A percentile compares a stretch with the other conserved stretches of the same genome.
Evolutionary conservation across 2,797 vertebrate species (phyloP).

Genomic region (Kryptopterus vitreolus): DNA sequence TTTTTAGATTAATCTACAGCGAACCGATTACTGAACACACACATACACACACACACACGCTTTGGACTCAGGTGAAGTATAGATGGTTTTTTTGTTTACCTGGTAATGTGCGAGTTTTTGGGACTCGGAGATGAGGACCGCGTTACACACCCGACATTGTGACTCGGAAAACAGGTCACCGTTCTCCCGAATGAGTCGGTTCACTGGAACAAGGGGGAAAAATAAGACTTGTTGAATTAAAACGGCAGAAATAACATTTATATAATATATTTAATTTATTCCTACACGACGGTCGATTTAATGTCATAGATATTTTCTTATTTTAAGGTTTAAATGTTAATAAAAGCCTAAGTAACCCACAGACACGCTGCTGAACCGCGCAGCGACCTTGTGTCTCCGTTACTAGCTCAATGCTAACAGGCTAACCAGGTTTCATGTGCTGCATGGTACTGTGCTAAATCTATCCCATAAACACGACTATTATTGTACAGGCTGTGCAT

Average conservation of each 20-base stretch:
- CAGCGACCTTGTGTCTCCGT: conserved; percentile 37
- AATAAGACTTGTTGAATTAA: conserved; percentile 18
- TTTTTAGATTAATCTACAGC: background rate
- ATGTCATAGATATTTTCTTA: too few species aligned
- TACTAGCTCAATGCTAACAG: conserved; percentile 26
- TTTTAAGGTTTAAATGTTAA: background rate
- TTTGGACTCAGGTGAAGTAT: background rate
- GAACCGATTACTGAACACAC: background rate
- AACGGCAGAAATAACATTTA: conserved; percentile 1
- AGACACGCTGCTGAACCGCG: background rate
- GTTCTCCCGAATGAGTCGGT: conserved; percentile 89
- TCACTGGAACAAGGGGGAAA: conserved; percentile 75
- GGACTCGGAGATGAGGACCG: conserved; percentile 91
- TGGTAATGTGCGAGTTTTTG: conserved; percentile 95
- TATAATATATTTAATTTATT: background rate
- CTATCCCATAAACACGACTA: background rate
- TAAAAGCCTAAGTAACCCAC: too few species aligned
- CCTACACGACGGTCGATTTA: too few species aligned
- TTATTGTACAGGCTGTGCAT: background rate
- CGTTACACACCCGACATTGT: conserved; percentile 93
- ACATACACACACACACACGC: background rate
- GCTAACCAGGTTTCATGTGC: background rate
- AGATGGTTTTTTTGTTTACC: conserved; percentile 70
- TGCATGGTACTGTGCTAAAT: too few species aligned
- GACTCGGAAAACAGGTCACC: conserved; percentile 89